phyloP scores from a whole-genome alignment of 2,113 vertebrate genomes.

The Grantiella picta region DNA sequence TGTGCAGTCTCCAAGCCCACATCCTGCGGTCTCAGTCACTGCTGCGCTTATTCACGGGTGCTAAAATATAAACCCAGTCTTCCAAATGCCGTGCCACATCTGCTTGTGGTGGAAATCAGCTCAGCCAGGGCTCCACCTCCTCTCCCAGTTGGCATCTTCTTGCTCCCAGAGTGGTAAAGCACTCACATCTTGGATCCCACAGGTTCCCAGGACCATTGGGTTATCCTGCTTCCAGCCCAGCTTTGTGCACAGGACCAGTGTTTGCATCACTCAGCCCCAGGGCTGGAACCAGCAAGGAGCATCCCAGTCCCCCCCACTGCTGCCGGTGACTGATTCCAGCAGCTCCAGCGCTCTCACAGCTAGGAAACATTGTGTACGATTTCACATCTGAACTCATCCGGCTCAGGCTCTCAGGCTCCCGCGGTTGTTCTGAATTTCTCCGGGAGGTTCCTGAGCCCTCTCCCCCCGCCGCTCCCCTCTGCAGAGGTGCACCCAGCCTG shows the following conservation, averaged over 20 bases:
- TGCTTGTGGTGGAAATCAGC: background rate
- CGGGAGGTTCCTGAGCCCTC: background rate
- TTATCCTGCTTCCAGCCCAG: background rate
- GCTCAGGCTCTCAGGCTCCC: background rate
- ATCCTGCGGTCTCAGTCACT: background rate
- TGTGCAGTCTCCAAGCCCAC: background rate
- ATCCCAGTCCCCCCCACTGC: background rate
- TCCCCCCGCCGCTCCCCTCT: background rate
- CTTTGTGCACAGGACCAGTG: background rate
- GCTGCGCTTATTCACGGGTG: background rate
- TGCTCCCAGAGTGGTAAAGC: background rate
- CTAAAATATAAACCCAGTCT: background rate
- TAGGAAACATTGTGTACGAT: background rate
- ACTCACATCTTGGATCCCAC: background rate
- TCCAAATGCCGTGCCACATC: background rate
- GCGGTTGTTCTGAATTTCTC: background rate
- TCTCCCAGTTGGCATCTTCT: background rate
- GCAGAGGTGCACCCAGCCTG: constrained; percentile 12
- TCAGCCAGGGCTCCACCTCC: background rate
- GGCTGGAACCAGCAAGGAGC: background rate
- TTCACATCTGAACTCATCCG: background rate
- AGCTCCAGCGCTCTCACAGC: background rate
- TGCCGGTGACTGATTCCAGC: background rate
- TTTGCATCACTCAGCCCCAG: background rate
- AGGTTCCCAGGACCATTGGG: background rate